Evolutionary conservation across 2,113 vertebrate species (phyloP), one percentile per base, ranked within the genome.

Genomic region (Pungitius pungitius): DNA sequence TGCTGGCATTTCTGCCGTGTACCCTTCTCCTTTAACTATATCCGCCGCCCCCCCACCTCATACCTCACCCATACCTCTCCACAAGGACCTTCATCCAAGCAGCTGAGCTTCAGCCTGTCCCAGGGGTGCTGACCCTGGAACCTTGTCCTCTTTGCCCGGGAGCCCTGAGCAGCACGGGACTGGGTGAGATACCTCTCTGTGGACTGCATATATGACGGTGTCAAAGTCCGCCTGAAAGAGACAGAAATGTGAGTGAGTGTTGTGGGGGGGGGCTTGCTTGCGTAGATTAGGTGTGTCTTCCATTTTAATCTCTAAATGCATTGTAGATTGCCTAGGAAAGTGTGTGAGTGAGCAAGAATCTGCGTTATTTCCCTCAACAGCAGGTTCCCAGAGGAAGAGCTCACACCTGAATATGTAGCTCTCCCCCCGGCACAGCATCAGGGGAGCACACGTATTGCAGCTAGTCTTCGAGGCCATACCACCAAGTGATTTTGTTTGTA

Each of bases 61-160:
- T 24, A 33, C 57, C 2, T 45, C 75, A 71, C 39, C 73, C 24
- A 26, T 27, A 42, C 40, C 73, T 62, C 66, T 67, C 56, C 52
- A 81, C 59, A 51, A 73, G 83, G 81, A 90, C 81, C 85, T 87
- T 81, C 69, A 85, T 83, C 80, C 87, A 61, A 62, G 67, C 82
- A 59, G 3, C 61, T 20, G 42, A 47, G 42, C 43, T 64, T 35
- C 81, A 81, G 83, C 79, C 52, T 30, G 62, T 89, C 88, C 78
- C 87, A 2, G 45, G 56, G 86, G 91, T 67, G 69, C 68, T 75
- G 82, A 84, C 80, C 77, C 82, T 68, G 59, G 80, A 78, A 75
- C 71, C 84, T 77, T 55, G 51, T 80, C 72, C 55, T 69, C 69
- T 73, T 72, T 87, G 88, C 86, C 88, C 90, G 81, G 68, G 69